phyloP scores from a whole-genome alignment of 2,797 vertebrate species.

The Podargus strigoides region DNA sequence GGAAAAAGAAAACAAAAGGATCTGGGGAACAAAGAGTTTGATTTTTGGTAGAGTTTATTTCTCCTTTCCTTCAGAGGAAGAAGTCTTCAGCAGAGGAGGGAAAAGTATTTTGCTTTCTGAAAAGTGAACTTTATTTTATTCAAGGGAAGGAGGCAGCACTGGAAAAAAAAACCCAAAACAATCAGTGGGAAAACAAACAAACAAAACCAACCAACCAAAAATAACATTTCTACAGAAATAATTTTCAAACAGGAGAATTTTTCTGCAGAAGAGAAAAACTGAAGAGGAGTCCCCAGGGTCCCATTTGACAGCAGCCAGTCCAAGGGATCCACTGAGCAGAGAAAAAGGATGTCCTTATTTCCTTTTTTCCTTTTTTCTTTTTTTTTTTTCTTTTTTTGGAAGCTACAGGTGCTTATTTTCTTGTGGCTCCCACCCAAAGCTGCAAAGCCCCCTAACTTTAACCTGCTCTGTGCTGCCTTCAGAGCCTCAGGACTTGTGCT shows the following conservation, averaged over 20 bases:
- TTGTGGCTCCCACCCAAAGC: neutral
- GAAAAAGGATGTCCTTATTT: neutral
- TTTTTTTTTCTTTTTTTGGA: neutral
- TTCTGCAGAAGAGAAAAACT: neutral
- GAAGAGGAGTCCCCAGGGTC: neutral
- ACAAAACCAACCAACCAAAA: neutral
- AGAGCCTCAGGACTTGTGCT: neutral
- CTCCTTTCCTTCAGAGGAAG: neutral
- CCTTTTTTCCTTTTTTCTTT: neutral
- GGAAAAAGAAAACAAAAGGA: neutral
- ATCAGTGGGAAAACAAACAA: neutral
- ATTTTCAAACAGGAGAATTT: neutral
- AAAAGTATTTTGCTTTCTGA: neutral
- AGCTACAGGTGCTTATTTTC: neutral
- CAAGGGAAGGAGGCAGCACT: neutral
- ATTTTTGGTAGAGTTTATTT: neutral
- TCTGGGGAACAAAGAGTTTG: neutral
- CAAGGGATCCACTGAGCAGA: neutral
- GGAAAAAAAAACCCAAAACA: neutral
- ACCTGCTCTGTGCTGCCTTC: neutral
- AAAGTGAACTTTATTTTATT: neutral
- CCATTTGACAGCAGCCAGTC: neutral
- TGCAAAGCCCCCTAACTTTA: neutral
- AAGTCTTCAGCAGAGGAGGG: neutral
- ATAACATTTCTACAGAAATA: neutral